phyloP scores from a whole-genome alignment of 2,797 vertebrate genomes.

The Arnoldichthys spilopterus region DNA sequence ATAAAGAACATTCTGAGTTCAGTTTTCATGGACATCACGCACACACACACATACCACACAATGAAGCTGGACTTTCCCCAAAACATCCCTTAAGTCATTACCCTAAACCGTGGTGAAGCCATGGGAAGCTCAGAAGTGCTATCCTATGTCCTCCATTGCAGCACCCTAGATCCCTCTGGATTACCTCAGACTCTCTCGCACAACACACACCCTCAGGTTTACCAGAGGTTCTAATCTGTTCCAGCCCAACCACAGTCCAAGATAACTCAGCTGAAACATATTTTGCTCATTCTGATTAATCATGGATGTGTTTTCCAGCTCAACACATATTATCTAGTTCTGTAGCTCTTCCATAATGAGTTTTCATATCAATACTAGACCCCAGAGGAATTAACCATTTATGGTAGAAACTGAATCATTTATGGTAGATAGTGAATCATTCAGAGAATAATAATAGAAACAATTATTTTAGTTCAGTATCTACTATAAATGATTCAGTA shows the following conservation, averaged over 20 bases:
- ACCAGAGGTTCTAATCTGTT: background rate
- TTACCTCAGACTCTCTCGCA: constrained; percentile 3
- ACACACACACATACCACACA: background rate
- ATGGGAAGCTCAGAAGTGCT: background rate
- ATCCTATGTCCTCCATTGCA: constrained; percentile 1
- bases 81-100: constrained; percentile 22
- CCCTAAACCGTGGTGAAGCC: background rate
- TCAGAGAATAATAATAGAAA: too few species aligned
- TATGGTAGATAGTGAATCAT: too few species aligned
- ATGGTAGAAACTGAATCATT: too few species aligned
- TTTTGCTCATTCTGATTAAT: background rate
- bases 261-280: background rate
- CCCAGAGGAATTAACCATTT: too few species aligned
- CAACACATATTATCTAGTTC: background rate
- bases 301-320: background rate
- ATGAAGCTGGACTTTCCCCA: background rate
- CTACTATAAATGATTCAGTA: background rate
- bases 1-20: background rate
- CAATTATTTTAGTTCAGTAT: too few species aligned
- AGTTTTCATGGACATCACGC: background rate
- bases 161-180: background rate
- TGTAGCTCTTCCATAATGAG: background rate
- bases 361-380: background rate
- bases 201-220: background rate
- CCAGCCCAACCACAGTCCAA: background rate